Base-by-base conservation (phyloP, 1,140 invertebrate species). In the Saxidomus purpurata region DNA sequence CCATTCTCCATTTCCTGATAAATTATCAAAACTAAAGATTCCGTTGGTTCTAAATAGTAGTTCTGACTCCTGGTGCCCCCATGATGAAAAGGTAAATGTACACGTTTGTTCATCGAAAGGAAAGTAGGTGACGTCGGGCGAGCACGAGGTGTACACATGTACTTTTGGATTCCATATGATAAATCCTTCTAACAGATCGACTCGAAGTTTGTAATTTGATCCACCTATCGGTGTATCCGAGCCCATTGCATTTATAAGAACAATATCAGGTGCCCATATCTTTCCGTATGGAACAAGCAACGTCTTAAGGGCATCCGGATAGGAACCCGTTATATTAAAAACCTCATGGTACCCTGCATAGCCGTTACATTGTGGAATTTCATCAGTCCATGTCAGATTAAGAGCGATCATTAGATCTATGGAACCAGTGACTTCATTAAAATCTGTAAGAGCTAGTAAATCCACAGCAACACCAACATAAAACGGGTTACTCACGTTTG, bases 61-160 rank as follows among this genome's bases (percentile, higher is more conserved):
- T 28, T 82, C 63, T 6, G n/a, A 34, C 19, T 17, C 25, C 3
- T 13, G 25, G 36, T 74, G 19, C 9, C 38, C 71, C 84, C 84
- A 87, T 22, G 74, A 1, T 9, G 31, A 25, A 17, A 74, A 87
- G 2, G 17, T 36, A 55, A 87, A 87, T 13, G 13, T 19, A 34
- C 84, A 87, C 22, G 47, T 25, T 71, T 87, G 84, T 15, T 22
- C 63, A n/a, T 87, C 84, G 38, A 87, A 87, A 1, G 84, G 84
- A 31, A 61, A 87, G 36, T 40, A 87, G 1, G 84, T 87, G 17
- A 87, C 52, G 34, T 87, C 84, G 19, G 71, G 47, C 4, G 69
- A 22, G 38, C 84, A 87, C 13, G 84, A n/a, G 13, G 28, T 40
- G 9, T 28, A 25, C 25, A 86, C 43, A 47, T 47, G 43, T 47